Percentiles rank a stretch among this genome's conserved stretches.
phyloP scores from a whole-genome alignment of 2,888 invertebrate genomes.

The Ferdinandea cuprea region DNA sequence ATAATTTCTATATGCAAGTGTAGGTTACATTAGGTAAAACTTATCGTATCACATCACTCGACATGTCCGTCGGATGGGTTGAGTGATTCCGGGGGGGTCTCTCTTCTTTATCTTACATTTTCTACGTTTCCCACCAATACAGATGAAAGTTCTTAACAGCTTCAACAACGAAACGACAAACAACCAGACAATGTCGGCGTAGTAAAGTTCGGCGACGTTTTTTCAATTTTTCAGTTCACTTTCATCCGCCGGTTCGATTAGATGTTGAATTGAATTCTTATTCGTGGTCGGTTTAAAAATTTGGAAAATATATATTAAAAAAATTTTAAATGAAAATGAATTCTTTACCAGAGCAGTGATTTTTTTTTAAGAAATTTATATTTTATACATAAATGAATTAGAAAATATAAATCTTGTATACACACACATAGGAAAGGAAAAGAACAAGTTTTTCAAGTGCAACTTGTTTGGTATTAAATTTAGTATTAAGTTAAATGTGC shows the following conservation, averaged over 20 bases:
- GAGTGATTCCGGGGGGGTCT: slow-evolving; percentile 9
- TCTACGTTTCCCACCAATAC: slow-evolving; percentile 33
- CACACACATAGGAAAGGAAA: not conserved
- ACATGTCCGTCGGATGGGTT: not conserved
- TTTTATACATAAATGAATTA: not conserved
- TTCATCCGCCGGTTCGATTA: slow-evolving; percentile 65
- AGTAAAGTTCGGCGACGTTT: slow-evolving; percentile 7
- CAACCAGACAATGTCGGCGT: not conserved
- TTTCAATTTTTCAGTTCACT: slow-evolving; percentile 59
- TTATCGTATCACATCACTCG: slow-evolving; percentile 22
- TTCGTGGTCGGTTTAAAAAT: slow-evolving; percentile 39
- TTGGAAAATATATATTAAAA: not conserved
- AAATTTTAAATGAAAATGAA: not conserved
- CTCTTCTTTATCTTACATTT: slow-evolving; percentile 16
- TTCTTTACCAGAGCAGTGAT: not conserved
- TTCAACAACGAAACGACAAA: not conserved
- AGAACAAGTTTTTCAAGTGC: slow-evolving; percentile 60
- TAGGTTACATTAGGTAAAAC: slow-evolving; percentile 22
- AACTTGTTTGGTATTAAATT: slow-evolving; percentile 17
- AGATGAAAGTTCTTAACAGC: not conserved
- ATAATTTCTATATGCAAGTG: no score
- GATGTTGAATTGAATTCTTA: slow-evolving; percentile 18
- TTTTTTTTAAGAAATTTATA: not conserved
- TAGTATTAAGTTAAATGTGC: not conserved
- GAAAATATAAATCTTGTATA: not conserved